phyloP scores from a whole-genome alignment of 2,888 invertebrate species.

The Eupsilia transversa region DNA sequence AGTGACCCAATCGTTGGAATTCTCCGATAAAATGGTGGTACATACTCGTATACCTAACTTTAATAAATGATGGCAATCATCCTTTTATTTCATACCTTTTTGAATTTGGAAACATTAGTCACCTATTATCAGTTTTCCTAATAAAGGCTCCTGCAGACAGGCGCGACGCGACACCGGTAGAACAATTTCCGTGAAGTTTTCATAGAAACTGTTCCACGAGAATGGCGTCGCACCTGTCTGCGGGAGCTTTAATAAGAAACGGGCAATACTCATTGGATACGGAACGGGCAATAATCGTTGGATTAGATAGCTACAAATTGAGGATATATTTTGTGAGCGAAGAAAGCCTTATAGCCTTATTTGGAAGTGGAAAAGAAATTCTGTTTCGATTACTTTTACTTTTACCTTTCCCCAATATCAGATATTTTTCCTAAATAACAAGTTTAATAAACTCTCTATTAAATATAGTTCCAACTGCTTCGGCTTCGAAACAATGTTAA shows the following conservation, averaged over 20 bases:
- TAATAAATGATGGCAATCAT: too few species aligned
- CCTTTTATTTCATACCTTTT: too few species aligned
- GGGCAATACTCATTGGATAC: conserved; percentile 15
- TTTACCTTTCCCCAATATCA: neutral
- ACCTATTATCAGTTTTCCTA: too few species aligned
- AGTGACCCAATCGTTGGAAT: too few species aligned
- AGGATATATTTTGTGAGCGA: conserved; percentile 2
- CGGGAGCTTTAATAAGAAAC: conserved; percentile 5
- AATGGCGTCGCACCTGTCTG: too few species aligned
- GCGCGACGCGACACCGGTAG: too few species aligned
- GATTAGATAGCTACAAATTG: conserved; percentile 8
- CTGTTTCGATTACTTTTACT: neutral
- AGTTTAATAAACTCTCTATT: conserved; percentile 27
- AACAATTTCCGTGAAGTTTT: too few species aligned
- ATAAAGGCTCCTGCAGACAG: too few species aligned
- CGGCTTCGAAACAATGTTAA: conserved; percentile 49
- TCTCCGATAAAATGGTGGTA: too few species aligned
- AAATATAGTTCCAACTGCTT: conserved; percentile 31
- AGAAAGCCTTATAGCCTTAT: neutral
- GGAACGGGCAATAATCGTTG: conserved; percentile 9
- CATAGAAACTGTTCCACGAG: too few species aligned
- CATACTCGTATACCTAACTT: too few species aligned
- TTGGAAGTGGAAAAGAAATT: neutral
- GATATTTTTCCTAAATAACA: neutral
- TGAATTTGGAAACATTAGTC: too few species aligned